Base-by-base conservation (phyloP, 2,113 vertebrate species). In the Porphyrio hochstetteri region DNA sequence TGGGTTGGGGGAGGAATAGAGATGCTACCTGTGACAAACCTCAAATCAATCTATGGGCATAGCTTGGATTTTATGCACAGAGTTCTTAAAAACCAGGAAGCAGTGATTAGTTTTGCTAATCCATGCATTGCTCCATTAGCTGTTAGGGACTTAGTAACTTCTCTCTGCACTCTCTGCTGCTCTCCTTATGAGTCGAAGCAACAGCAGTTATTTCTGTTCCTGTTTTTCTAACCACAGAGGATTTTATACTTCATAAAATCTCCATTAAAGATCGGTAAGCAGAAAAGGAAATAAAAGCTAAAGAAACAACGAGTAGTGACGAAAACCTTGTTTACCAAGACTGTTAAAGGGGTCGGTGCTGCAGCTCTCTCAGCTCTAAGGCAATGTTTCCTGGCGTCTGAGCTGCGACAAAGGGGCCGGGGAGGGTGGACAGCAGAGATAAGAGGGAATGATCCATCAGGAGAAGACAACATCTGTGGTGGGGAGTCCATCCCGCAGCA, bases 131-230 rank as follows among this genome's bases (percentile, higher is more conserved):
- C 48, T 91, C 33, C 72, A 65, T 31, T 35, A 70, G 52, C 55
- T 81, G 7, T 74, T 46, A 67, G 28, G 19, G n/a, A 24, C 19
- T 67, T 83, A 61, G 1, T 44, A 64, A 16, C 33, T 85, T 87
- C 48, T 74, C 24, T 77, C 79, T 80, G 19, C 63, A 12, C 63
- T 90, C 28, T 68, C 35, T 36, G 31, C 21, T 87, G 70, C 69
- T 93, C 38, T 77, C 50, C 64, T 82, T 89, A 53, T 57, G 46
- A 94, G 56, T 78, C 93, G 93, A 93, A 90, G 35, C 18, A 48
- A 80, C 21, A 36, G 31, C 1, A 2, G 16, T 67, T 88, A 85
- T 90, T 85, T 83, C 93, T 78, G 31, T 67, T 90, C 33, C 71
- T 78, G 56, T 70, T 80, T 92, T 82, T 86, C 82, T 88, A 71